Base-by-base conservation (phyloP, 2,113 vertebrate species). In the Sander vitreus region DNA sequence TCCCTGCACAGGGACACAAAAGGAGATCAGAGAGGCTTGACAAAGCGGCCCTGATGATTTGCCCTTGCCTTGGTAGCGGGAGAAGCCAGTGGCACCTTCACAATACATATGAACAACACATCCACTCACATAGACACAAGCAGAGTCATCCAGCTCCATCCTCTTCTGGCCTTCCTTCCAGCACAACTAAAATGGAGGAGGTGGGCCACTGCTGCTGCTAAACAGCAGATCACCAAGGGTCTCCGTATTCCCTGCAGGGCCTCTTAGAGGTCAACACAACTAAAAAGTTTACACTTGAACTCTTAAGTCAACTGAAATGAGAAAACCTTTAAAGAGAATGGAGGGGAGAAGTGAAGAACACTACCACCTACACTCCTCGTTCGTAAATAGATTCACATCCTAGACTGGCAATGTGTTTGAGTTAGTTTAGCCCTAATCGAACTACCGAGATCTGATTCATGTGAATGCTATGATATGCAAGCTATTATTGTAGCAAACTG, bases 321-420 rank as follows among this genome's bases (percentile, higher is more conserved):
- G 89, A 88, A 86, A 93, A 85, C 78, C 85, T 83, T 93, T 91
- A 76, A 92, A 92, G 83, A 83, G 80, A 84, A 82, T 57, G 78
- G 67, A 93, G 91, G 88, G 89, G 84, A 88, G 86, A 90, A 92
- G 87, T 85, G 89, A 90, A 83, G 72, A 92, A 88, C 86, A 87
- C 82, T 70, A 87, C 92, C 93, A 93, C 94, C 94, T 92, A 94
- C 94, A 95, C 93, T 91, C 88, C 78, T 82, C 80, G 86, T 92
- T 93, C 91, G 90, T 87, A 90, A 92, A 93, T 92, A 93, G 89
- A 92, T 89, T 85, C 91, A 76, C 84, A 62, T 92, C 84, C 91
- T 88, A 78, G 89, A 91, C 87, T 25, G 84, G 85, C 86, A 51
- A 48, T 60, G 82, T 18, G 83, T 93, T 94, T 91, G 86, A 90